Conservation (phyloP, 1,140 invertebrate genomes). For the Globodera ellingtonae region DNA sequence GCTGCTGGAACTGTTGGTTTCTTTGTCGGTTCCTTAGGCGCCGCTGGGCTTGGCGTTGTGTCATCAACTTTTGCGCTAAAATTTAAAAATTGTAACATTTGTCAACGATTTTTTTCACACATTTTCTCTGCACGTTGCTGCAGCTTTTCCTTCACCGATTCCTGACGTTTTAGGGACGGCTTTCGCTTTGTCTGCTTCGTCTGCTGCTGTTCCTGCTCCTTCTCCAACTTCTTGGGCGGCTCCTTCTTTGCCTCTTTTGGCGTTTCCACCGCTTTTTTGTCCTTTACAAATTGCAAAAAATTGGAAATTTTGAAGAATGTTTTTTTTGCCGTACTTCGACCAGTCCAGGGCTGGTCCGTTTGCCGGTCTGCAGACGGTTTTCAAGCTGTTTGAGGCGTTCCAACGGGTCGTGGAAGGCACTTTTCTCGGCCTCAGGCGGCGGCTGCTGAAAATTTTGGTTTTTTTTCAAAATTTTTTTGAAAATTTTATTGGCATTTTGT, state of each 20-base stretch:
- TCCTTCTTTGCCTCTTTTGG: background rate
- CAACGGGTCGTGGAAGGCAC: constrained; percentile 58
- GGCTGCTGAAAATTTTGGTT: constrained; percentile 6
- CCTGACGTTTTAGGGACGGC: constrained; percentile 4
- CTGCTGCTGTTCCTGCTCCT: background rate
- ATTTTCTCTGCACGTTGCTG: background rate
- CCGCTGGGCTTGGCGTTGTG: background rate
- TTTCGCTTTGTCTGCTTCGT: background rate
- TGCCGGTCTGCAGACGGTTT: constrained; percentile 41
- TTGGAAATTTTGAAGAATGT: background rate
- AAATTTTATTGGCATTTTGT: constrained; percentile 9
- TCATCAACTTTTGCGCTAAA: background rate
- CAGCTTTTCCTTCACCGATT: background rate
- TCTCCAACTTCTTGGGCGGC: background rate
- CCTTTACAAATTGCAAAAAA: background rate
- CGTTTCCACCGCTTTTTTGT: background rate
- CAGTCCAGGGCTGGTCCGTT: constrained; percentile 21
- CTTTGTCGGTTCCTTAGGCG: background rate
- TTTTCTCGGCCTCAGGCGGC: constrained; percentile 26
- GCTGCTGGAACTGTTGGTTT: background rate
- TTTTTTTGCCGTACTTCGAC: background rate
- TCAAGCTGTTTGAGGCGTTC: constrained; percentile 62
- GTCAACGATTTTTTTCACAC: background rate
- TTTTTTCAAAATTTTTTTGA: background rate
- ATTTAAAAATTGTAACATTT: background rate